Conservation (phyloP, 2,888 invertebrate genomes). For the Augochlorella aurata region DNA sequence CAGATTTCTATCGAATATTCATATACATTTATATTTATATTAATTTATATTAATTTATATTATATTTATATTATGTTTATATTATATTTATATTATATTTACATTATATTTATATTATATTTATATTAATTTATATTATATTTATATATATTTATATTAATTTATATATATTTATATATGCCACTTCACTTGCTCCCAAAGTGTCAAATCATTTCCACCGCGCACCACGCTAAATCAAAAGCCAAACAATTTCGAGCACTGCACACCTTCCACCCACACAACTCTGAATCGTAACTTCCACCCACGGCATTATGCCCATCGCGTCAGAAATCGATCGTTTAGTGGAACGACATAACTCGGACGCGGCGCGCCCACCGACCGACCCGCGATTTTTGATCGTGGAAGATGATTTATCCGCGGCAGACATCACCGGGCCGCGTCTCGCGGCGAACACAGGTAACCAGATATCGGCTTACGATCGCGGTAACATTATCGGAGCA, state of each 20-base stretch:
- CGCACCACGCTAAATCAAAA: background rate
- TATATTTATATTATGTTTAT: too few relatives aligned
- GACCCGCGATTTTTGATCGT: background rate
- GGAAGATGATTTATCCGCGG: background rate
- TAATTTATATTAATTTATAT: too few relatives aligned
- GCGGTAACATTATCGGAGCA: too few relatives aligned
- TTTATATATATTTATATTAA: too few relatives aligned
- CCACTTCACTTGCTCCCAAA: too few relatives aligned
- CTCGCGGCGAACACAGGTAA: background rate
- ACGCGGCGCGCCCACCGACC: background rate
- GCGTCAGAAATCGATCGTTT: background rate
- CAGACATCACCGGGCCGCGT: background rate
- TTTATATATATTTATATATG: too few relatives aligned
- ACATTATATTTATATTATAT: too few relatives aligned
- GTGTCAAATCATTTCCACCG: too few relatives aligned
- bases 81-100: too few relatives aligned
- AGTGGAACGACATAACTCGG: background rate
- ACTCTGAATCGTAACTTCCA: background rate
- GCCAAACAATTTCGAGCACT: background rate
- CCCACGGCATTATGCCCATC: background rate
- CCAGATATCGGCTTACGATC: background rate
- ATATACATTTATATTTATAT: too few relatives aligned
- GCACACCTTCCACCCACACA: background rate
- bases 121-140: too few relatives aligned
- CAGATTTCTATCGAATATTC: too few relatives aligned